These are phyloP conservation scores for Cenopis cana DNA, from an alignment of 2,888 invertebrate species.

Conservation along the genomic window DNA sequence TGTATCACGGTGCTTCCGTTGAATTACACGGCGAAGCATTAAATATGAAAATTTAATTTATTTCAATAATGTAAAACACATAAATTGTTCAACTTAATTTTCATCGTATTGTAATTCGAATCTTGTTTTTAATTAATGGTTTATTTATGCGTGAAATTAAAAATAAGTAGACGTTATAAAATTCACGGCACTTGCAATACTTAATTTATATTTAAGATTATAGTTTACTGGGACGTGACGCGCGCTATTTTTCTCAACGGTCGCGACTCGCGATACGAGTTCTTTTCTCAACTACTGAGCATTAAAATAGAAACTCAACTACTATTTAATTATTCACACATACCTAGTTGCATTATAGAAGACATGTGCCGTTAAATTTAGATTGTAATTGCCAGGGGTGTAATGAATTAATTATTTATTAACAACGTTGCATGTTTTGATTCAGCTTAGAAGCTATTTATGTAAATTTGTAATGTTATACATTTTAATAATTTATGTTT, in stretches of 20 bases:
- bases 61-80: conserved; percentile 27
- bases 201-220: conserved; percentile 53
- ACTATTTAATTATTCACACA: not conserved
- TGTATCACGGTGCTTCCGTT: not conserved
- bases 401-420: too few species aligned
- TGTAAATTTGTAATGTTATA: too few species aligned
- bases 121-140: conserved; percentile 62
- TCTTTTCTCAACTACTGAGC: not conserved
- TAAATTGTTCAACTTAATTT: conserved; percentile 43
- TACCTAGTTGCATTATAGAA: not conserved
- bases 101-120: conserved; percentile 44
- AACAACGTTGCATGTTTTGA: not conserved
- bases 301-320: conserved; percentile 1
- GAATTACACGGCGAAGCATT: not conserved
- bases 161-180: conserved; percentile 61
- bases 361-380: not conserved
- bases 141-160: conserved; percentile 69
- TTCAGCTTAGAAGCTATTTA: not conserved
- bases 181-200: conserved; percentile 57
- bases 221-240: conserved; percentile 46
- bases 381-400: too few species aligned
- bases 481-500: too few species aligned
- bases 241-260: not conserved
- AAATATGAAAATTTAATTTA: conserved; percentile 25
- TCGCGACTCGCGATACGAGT: conserved; percentile 9